A percentile compares a stretch with the other conserved stretches of the same genome.
These are phyloP conservation scores for Onychomys torridus DNA, from an alignment of 2,797 vertebrate species.

Conservation along the genomic window DNA sequence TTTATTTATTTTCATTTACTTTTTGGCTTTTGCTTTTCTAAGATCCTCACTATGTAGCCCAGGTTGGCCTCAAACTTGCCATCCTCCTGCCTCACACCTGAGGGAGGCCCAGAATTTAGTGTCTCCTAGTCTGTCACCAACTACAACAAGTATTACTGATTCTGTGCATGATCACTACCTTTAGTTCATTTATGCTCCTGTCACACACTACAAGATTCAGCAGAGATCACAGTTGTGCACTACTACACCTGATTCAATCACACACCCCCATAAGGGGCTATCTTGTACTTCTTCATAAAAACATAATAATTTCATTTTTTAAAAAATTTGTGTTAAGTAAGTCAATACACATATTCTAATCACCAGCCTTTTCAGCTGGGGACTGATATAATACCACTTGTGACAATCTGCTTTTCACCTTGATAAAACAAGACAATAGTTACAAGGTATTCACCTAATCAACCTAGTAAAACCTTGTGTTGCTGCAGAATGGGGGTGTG, in stretches of 20 bases:
- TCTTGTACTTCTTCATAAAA: conserved; percentile 12
- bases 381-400: background rate
- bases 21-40: background rate
- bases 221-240: background rate
- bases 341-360: conserved; percentile 26
- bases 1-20: background rate
- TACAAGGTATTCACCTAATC: background rate
- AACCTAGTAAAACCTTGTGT: conserved; percentile 24
- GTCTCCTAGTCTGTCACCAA: background rate
- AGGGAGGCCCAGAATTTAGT: background rate
- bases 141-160: background rate
- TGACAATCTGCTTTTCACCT: conserved; percentile 16
- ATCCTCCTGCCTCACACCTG: background rate
- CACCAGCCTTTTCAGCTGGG: background rate
- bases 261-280: background rate
- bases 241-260: background rate
- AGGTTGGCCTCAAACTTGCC: background rate
- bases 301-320: background rate
- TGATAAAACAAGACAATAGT: conserved; percentile 19
- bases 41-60: background rate
- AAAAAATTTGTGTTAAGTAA: conserved; percentile 33
- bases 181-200: background rate
- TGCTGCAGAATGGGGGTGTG: background rate
- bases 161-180: background rate
- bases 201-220: background rate